Evolutionary conservation across 1,140 invertebrate genomes (phyloP).

Genomic region (Drosophila paulistorum): DNA sequence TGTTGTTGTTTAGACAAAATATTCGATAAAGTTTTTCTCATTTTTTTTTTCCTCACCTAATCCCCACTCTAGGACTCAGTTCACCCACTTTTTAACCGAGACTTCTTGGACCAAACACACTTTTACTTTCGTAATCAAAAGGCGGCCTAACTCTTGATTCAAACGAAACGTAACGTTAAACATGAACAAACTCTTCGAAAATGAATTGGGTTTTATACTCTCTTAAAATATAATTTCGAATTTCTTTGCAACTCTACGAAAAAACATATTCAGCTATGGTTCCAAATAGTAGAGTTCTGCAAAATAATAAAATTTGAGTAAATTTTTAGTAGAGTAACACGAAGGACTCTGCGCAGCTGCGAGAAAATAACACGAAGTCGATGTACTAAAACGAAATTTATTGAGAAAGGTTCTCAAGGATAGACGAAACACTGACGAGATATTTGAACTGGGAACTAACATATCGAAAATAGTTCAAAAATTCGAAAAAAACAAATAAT

Average conservation of each 20-base stretch:
- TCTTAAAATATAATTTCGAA: constrained; percentile 17
- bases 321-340: not conserved
- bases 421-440: not conserved
- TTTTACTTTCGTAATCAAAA: constrained; percentile 76
- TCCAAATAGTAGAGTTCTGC: not conserved
- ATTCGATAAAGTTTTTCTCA: constrained; percentile 52
- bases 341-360: not conserved
- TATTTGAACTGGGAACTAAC: too few species aligned
- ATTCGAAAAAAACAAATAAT: too few species aligned
- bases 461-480: too few species aligned
- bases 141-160: constrained; percentile 53
- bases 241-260: not conserved
- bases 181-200: constrained; percentile 28
- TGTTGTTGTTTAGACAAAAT: constrained; percentile 42
- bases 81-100: too few species aligned
- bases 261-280: not conserved
- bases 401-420: not conserved
- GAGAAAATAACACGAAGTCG: not conserved
- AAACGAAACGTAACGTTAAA: constrained; percentile 1
- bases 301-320: not conserved
- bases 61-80: not conserved
- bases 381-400: constrained; percentile 7
- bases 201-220: not conserved
- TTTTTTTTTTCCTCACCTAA: constrained; percentile 47
- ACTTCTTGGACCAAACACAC: constrained; percentile 46